phyloP scores from a whole-genome alignment of 1,140 invertebrate species.

The Atta colombica region DNA sequence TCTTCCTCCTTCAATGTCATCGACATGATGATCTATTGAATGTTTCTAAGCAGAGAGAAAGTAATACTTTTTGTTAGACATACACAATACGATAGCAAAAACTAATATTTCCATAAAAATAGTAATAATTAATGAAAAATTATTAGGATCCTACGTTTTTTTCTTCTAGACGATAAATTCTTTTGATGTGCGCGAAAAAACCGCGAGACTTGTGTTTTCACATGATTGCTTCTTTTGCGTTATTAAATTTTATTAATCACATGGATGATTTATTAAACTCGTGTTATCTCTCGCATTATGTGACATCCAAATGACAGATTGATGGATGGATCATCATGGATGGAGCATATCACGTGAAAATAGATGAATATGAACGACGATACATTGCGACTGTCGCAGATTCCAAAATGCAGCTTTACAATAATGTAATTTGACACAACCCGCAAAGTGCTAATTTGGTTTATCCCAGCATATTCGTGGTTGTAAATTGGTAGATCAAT shows the following conservation, averaged over 20 bases:
- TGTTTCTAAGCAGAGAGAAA: not conserved
- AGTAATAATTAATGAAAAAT: not conserved
- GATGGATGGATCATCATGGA: not conserved
- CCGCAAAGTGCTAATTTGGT: conserved; percentile 22
- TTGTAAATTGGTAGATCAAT: not conserved
- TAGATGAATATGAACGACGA: conserved; percentile 10
- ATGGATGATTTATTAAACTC: not conserved
- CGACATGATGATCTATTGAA: conserved; percentile 36
- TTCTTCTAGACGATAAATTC: conserved; percentile 20
- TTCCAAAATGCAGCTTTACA: conserved; percentile 16
- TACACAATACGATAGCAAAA: not conserved
- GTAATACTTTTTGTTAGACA: not conserved
- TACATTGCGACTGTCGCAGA: conserved; percentile 16
- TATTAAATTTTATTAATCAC: not conserved
- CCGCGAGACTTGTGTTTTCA: not conserved
- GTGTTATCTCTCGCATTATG: not conserved
- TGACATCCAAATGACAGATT: conserved; percentile 1
- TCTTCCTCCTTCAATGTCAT: conserved; percentile 46
- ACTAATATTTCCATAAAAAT: not conserved
- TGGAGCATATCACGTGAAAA: conserved; percentile 32
- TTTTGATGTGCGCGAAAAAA: not conserved
- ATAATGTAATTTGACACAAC: conserved; percentile 25
- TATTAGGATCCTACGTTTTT: not conserved
- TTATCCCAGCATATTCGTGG: not conserved
- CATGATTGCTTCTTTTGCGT: conserved; percentile 7